Conservation (phyloP, 2,113 vertebrate genomes). For the Xiphophorus hellerii region DNA sequence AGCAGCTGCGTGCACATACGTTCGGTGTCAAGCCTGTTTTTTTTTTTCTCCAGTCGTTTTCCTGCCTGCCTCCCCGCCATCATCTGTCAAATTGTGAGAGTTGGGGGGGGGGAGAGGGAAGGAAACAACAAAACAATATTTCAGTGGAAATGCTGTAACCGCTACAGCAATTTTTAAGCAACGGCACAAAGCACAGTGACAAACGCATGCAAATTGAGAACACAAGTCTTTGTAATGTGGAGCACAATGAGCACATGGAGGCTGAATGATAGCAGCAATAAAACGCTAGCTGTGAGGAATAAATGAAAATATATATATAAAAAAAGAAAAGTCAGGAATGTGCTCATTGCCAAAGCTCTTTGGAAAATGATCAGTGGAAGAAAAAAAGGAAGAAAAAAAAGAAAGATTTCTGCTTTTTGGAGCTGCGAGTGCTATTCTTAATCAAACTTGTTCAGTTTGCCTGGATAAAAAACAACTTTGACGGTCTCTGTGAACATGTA, state of each 20-base stretch:
- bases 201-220: background rate
- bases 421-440: constrained; percentile 12
- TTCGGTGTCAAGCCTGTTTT: constrained; percentile 16
- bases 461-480: background rate
- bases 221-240: background rate
- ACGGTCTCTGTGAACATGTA: background rate
- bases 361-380: background rate
- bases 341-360: constrained; percentile 14
- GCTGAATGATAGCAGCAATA: constrained; percentile 3
- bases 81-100: constrained; percentile 5
- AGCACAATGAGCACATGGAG: background rate
- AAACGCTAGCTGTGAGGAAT: constrained; percentile 15
- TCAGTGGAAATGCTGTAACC: background rate
- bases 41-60: constrained; percentile 9
- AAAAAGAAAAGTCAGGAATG: background rate
- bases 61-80: background rate
- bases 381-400: background rate
- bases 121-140: background rate
- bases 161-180: background rate
- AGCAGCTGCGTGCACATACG: constrained; percentile 8
- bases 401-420: background rate
- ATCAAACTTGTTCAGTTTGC: background rate
- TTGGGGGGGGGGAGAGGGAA: too few species aligned
- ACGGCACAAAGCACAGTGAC: background rate
- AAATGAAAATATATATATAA: background rate